Base-by-base conservation (phyloP, 2,113 vertebrate genomes). In the Lichenostomus cassidix region DNA sequence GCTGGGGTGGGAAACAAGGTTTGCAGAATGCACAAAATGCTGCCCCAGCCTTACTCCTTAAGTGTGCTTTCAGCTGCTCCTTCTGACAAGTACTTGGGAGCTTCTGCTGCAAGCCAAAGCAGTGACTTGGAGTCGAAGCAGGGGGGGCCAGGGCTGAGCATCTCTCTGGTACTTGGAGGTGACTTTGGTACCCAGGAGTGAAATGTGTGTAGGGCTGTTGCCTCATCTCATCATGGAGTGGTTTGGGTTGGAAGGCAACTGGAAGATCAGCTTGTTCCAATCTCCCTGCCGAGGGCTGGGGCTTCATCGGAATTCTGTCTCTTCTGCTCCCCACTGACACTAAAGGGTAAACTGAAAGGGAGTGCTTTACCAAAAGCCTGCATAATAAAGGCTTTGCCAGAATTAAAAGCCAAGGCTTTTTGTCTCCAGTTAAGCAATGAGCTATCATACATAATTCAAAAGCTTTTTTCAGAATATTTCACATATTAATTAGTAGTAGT, bases 381-480 rank as follows among this genome's bases (percentile, higher is more conserved):
- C 52, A 67, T 31, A 67, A 83, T 28, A 75, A 56, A 84, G n/a
- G 35, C 31, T 89, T 92, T 78, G 73, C 52, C 83, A 94, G 73
- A 94, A 92, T 82, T 89, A 90, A 76, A 91, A 94, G 47, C 76
- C 87, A 84, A 78, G 52, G 12, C 49, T 70, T 83, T 92, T 64
- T 55, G 31, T 94, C 73, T 92, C 44, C 53, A 56, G 49, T 89
- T 87, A 91, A 92, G 64, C 83, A 52, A 41, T 75, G 65, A 81
- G 64, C 29, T 79, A 83, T 81, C 79, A 94, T 87, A 78, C 73
- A 90, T 95, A 94, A 96, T 95, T 83, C 80, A 94, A 92, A 92
- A 90, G 42, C 35, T 89, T 94, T 87, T 93, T 89, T 78, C 75
- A 53, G 55, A 94, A 75, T 93, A 92, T 81, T 95, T 81, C 79